A percentile compares a stretch with the other conserved stretches of the same genome.
Conservation (phyloP, 2,113 vertebrate genomes). For the Macrotus californicus region DNA sequence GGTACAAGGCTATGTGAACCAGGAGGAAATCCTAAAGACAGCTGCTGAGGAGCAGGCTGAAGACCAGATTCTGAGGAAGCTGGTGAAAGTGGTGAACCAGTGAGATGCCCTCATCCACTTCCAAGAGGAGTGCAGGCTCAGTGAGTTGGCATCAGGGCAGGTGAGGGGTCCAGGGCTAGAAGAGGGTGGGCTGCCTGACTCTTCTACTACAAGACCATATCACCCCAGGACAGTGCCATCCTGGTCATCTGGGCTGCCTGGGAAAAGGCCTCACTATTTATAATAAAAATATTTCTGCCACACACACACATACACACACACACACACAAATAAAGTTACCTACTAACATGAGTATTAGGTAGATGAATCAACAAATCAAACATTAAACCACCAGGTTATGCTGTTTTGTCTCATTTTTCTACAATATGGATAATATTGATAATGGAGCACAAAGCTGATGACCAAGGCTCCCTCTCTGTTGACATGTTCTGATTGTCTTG, state of each 20-base stretch:
- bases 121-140: conserved; percentile 89
- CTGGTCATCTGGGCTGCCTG: background rate
- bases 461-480: background rate
- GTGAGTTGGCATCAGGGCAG: conserved; percentile 75
- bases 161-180: conserved; percentile 47
- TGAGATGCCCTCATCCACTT: conserved; percentile 87
- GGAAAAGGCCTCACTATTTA: background rate
- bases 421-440: background rate
- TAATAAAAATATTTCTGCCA: conserved; percentile 42
- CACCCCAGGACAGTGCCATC: background rate
- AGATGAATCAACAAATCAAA: background rate
- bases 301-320: background rate
- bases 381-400: background rate
- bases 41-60: conserved; percentile 79
- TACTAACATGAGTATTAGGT: background rate
- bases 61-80: conserved; percentile 80
- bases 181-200: background rate
- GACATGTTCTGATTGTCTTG: background rate
- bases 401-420: background rate
- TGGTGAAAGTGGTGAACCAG: conserved; percentile 90
- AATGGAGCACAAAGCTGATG: background rate
- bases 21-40: conserved; percentile 82
- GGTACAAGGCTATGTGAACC: conserved; percentile 85
- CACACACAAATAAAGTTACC: background rate
- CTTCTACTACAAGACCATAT: background rate